A percentile compares a stretch with the other conserved stretches of the same genome.
These are phyloP conservation scores for Ctenosaura bakeri DNA, from an alignment of 2,797 vertebrate genomes.

Conservation along the genomic window DNA sequence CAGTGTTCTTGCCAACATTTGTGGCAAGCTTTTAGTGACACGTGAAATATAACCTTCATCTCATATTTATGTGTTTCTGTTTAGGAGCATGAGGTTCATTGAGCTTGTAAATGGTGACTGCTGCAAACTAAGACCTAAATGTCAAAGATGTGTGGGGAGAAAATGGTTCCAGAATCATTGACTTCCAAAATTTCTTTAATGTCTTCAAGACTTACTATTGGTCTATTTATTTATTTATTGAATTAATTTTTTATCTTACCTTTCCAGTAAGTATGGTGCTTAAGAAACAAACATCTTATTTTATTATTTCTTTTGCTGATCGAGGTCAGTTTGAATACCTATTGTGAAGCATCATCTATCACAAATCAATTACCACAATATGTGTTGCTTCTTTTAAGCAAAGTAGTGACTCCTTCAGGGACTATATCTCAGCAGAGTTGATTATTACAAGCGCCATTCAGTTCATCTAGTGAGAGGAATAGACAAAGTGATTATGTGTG, in stretches of 20 bases:
- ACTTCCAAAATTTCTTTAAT: background rate
- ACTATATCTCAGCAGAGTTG: background rate
- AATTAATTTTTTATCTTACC: too few relatives aligned
- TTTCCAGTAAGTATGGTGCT: too few relatives aligned
- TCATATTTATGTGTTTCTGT: background rate
- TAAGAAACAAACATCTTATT: background rate
- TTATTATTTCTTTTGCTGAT: background rate
- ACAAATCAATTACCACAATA: background rate
- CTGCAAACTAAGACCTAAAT: background rate
- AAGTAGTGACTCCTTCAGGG: background rate
- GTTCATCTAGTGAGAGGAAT: background rate
- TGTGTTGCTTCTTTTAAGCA: background rate
- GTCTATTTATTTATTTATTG: background rate
- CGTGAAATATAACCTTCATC: background rate
- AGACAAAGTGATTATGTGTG: background rate
- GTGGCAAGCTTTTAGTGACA: background rate
- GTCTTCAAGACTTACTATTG: constrained; percentile 13
- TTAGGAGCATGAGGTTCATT: background rate
- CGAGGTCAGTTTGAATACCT: background rate
- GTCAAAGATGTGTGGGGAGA: background rate
- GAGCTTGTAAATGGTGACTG: background rate
- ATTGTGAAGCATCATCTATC: background rate
- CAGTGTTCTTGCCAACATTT: constrained; percentile 23
- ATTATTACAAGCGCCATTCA: background rate
- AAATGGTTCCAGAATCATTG: background rate